Conservation (phyloP, 2,113 vertebrate species). For the Cromileptes altivelis region DNA sequence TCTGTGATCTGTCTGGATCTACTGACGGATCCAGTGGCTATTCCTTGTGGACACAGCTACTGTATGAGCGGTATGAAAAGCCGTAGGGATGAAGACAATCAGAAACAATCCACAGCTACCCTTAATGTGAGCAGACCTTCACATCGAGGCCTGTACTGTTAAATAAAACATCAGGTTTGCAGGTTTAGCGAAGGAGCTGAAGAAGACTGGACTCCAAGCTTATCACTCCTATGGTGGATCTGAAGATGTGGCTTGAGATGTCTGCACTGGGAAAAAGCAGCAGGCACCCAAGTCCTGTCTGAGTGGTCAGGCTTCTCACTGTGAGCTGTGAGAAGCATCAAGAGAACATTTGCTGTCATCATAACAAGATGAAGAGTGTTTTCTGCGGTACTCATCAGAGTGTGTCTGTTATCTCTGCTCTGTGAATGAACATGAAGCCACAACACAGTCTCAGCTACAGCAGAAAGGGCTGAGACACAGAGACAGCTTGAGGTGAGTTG, state of each 20-base stretch:
- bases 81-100: background rate
- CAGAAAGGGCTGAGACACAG: background rate
- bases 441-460: background rate
- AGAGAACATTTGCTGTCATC: background rate
- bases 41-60: background rate
- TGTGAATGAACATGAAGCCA: background rate
- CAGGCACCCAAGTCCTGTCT: background rate
- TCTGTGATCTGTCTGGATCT: conserved; percentile 3
- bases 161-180: background rate
- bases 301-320: background rate
- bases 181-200: background rate
- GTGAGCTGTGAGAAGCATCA: background rate
- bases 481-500: background rate
- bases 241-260: background rate
- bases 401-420: background rate
- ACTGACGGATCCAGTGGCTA: background rate
- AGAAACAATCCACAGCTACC: background rate
- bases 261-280: background rate
- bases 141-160: background rate
- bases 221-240: background rate
- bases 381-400: background rate
- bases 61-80: background rate
- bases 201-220: background rate
- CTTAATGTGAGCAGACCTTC: background rate
- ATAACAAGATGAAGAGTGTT: background rate